Conservation (phyloP, 2,888 invertebrate species). For the Oligia strigilis region DNA sequence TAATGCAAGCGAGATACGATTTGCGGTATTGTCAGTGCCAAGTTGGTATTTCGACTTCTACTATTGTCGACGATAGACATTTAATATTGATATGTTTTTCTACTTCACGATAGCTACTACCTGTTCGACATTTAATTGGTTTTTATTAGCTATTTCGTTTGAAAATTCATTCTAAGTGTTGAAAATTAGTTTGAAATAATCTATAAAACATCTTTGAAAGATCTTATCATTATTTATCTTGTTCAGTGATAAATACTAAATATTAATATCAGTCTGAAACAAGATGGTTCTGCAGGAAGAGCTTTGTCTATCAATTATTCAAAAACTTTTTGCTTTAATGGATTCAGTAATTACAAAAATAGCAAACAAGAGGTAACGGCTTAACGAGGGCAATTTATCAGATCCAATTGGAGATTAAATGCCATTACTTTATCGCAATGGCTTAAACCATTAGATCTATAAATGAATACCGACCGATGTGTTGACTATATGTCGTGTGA, state of each 20-base stretch:
- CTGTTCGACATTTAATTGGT: not conserved
- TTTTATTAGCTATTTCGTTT: not conserved
- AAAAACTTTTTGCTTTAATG: slow-evolving; percentile 45
- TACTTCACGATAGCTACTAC: not conserved
- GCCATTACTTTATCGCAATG: slow-evolving; percentile 60
- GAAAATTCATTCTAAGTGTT: not conserved
- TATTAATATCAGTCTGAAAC: slow-evolving; percentile 17
- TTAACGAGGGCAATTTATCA: slow-evolving; percentile 69
- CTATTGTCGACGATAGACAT: slow-evolving; percentile 15
- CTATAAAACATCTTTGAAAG: not conserved
- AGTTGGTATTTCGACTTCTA: slow-evolving; percentile 40
- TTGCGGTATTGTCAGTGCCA: slow-evolving; percentile 54
- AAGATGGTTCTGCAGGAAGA: slow-evolving; percentile 19
- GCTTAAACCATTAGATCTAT: slow-evolving; percentile 22
- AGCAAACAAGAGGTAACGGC: slow-evolving; percentile 57
- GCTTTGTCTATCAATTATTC: slow-evolving; percentile 38
- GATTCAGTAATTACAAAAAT: slow-evolving; percentile 58
- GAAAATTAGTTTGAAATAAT: slow-evolving; percentile 7
- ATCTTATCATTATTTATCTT: not conserved
- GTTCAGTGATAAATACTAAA: slow-evolving; percentile 3
- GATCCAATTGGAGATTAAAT: slow-evolving; percentile 69
- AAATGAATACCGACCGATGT: slow-evolving; percentile 2
- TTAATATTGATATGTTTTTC: slow-evolving; percentile 17
- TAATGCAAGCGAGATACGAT: slow-evolving; percentile 47
- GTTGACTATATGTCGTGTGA: not conserved